Base-by-base conservation (phyloP, 1,140 invertebrate genomes). In the Aphaenogaster rudis region DNA sequence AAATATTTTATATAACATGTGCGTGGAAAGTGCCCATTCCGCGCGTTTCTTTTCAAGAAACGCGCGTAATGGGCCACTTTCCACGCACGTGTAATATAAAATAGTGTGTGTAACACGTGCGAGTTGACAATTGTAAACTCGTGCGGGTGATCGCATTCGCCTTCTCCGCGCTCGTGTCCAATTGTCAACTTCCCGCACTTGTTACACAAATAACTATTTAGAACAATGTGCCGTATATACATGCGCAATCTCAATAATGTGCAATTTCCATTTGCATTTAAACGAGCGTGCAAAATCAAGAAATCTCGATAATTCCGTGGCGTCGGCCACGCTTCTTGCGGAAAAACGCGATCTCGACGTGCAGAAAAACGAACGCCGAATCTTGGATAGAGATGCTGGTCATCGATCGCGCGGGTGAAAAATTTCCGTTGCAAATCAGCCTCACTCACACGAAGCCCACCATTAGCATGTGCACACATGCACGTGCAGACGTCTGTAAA, bases 401-500 rank as follows among this genome's bases (percentile, higher is more conserved):
- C 36, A 57, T 82, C 39, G 79, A 42, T 72, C 66, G 39, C 39
- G 67, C 52, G 39, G n/a, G 39, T 59, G 67, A 72, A 72, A 74
- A 82, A 42, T 82, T 74, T 82, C 64, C 48, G 33, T 45, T 45
- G 48, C 33, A 57, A 79, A 33, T 79, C 59, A 28, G 2, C 57
- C 28, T 28, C 28, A 0, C 28, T 6, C 7, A 17, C 17, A 42
- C 59, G 42, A 45, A 13, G 13, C 3, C 61, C 42, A 36, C 28
- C 17, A 82, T 82, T 59, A 72, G 54, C 67, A 78, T 54, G 63
- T 48, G 61, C 50, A 72, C n/a, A 15, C 64, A 61, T 54, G n/a
- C 63, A 45, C n/a, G 21, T 61, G 39, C 39, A 54, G 39, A 79
- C 66, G 21, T 28, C 42, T 45, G 69, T 64, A 81, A 89, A 92